A percentile compares a stretch with the other conserved stretches of the same genome.
phyloP scores from a whole-genome alignment of 23 tunicate genomes.

The Botrylloides violaceus region DNA sequence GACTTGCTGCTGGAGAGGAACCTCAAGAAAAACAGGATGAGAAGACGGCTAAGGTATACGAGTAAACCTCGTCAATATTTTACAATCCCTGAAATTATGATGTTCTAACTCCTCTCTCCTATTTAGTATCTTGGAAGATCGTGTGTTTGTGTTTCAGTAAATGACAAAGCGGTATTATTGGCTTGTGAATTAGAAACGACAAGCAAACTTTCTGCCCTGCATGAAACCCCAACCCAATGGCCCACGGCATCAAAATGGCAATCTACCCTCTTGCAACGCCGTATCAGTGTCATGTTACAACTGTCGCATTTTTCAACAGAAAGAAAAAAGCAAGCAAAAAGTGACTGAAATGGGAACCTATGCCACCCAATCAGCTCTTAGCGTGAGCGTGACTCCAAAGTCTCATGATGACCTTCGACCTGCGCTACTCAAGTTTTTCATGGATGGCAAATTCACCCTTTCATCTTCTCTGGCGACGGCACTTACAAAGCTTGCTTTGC shows the following conservation, averaged over 20 bases:
- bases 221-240: too few species aligned
- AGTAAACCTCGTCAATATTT: too few species aligned
- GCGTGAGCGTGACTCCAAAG: conserved; percentile 25
- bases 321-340: conserved; percentile 22
- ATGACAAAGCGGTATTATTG: too few species aligned
- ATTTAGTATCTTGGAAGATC: too few species aligned
- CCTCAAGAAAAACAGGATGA: conserved; percentile 42
- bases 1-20: conserved; percentile 87
- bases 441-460: conserved; percentile 84
- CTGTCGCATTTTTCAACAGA: neutral
- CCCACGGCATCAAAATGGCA: too few species aligned
- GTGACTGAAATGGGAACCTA: conserved; percentile 98
- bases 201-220: too few species aligned
- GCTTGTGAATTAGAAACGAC: too few species aligned
- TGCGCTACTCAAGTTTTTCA: conserved; percentile 86
- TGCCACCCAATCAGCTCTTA: conserved; percentile 95
- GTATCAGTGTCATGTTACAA: too few species aligned
- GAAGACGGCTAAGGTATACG: conserved; percentile 11
- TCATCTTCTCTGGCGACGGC: conserved; percentile 83
- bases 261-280: too few species aligned
- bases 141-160: too few species aligned
- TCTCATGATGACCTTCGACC: conserved; percentile 41
- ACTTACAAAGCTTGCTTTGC: conserved; percentile 85
- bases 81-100: too few species aligned
- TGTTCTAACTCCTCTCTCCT: too few species aligned